A percentile compares a stretch with the other conserved stretches of the same genome.
Evolutionary conservation across 2,797 vertebrate species (phyloP).

Genomic region (Schizothorax lantsangensis): DNA sequence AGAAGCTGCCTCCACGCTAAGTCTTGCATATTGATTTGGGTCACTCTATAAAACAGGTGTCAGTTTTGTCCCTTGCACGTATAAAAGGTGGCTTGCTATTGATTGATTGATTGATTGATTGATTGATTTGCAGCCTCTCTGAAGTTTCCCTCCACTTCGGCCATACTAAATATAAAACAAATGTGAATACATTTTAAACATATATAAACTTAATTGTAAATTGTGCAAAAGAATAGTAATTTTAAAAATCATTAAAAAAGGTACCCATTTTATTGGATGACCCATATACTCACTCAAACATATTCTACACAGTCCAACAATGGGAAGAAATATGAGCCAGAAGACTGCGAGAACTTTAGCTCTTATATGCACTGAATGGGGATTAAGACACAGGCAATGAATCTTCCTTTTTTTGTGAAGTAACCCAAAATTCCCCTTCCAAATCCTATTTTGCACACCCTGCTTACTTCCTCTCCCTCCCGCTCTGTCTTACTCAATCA

Average conservation of each 20-base stretch:
- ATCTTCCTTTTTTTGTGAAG: slow-evolving; percentile 33
- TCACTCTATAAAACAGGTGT: not conserved
- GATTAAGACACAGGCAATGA: slow-evolving; percentile 46
- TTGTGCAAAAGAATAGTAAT: not conserved
- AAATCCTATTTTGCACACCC: slow-evolving; percentile 40
- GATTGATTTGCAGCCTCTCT: not conserved
- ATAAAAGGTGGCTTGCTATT: not conserved
- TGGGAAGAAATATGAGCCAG: slow-evolving; percentile 29
- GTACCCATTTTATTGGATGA: not conserved
- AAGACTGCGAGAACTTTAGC: slow-evolving; percentile 19
- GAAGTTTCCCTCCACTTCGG: not conserved
- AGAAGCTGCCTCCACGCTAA: not conserved
- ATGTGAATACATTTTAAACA: not conserved
- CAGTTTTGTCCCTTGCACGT: not conserved
- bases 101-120: not conserved
- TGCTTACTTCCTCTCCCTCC: slow-evolving; percentile 11
- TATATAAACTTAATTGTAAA: not conserved
- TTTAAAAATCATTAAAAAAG: not conserved
- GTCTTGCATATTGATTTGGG: not conserved
- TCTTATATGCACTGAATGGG: slow-evolving; percentile 38
- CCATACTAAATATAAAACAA: not conserved
- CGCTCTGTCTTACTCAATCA: not conserved
- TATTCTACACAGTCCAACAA: not conserved
- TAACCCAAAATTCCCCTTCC: slow-evolving; percentile 18
- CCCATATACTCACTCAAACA: slow-evolving; percentile 25